Base-by-base conservation (phyloP, 2,797 vertebrate genomes). In the Mormyrops attenuatus region DNA sequence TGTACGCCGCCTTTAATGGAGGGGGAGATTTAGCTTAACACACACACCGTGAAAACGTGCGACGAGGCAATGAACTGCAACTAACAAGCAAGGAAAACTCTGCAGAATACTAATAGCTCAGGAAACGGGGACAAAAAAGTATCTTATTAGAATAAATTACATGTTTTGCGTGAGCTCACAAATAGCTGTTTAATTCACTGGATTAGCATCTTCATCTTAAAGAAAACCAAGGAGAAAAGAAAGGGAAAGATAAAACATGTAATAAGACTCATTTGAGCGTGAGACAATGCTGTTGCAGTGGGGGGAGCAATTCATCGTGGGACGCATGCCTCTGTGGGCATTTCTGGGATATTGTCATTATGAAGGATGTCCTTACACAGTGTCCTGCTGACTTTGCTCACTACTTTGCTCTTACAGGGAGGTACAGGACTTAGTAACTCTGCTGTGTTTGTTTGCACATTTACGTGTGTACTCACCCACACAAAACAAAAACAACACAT, bases 121-220 rank as follows among this genome's bases (percentile, higher is more conserved):
- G 93, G 93, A 92, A 92, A 92, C 22, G 11, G 22, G 82, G 89
- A 90, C 89, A 90, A 88, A 73, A 85, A 91, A 82, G 52, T 38
- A 89, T 90, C 93, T 92, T 93, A 93, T 92, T 57, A 50, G 94
- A 95, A 95, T 95, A 93, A 94, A 94, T 92, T 63, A 80, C 90
- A 90, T 92, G 85, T 90, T 92, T 92, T 89, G 91, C 92, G 94
- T 93, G 90, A 92, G 90, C 91, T 95, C 89, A 91, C 93, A 92
- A 94, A 95, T 95, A 91, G 94, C 92, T 90, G 93, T 94, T 95
- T 95, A 91, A 96, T 95, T 95, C 92, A 93, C 91, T 91, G 92
- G 90, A 91, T 92, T 90, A 90, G 91, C 91, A 91, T 95, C 92
- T 92, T 90, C 55, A 91, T 91, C 93, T 92, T 90, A 92, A 89